phyloP scores from a whole-genome alignment of 2,888 invertebrate genomes.

The Acrobasis consociella region DNA sequence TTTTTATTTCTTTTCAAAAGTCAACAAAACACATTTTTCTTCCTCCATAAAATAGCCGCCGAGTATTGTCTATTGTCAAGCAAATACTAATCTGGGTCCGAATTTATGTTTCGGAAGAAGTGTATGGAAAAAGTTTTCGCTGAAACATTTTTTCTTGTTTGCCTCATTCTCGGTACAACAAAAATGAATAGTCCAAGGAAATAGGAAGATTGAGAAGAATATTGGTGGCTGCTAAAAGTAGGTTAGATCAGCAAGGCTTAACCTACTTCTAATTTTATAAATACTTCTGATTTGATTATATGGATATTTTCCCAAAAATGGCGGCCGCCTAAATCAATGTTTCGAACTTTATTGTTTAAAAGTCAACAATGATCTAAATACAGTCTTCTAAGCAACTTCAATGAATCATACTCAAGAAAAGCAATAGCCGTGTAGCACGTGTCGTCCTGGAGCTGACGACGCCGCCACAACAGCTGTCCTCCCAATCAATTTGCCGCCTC shows the following conservation, averaged over 20 bases:
- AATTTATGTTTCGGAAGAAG: conserved; percentile 66
- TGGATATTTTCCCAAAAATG: too few species aligned
- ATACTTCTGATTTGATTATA: too few species aligned
- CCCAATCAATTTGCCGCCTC: conserved; percentile 69
- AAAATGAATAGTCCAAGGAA: not conserved
- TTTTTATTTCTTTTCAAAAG: not conserved
- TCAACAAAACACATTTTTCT: conserved; percentile 26
- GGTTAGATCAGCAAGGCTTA: too few species aligned
- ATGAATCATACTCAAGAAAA: not conserved
- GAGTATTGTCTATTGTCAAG: conserved; percentile 35
- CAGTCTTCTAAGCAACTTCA: not conserved
- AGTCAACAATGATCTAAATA: not conserved
- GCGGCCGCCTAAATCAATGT: too few species aligned
- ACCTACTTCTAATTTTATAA: too few species aligned
- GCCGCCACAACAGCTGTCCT: conserved; percentile 68
- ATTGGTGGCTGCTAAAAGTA: too few species aligned
- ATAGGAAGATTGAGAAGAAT: not conserved
- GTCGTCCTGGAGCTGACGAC: conserved; percentile 55
- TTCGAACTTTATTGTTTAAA: too few species aligned
- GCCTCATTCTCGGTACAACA: not conserved
- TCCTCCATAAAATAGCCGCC: conserved; percentile 28
- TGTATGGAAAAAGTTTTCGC: conserved; percentile 59
- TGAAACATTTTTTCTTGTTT: conserved; percentile 24
- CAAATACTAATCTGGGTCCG: conserved; percentile 52
- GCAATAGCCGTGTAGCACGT: conserved; percentile 21